These are phyloP conservation scores for Excalfactoria chinensis DNA, from an alignment of 2,113 vertebrate genomes.

Conservation along the genomic window DNA sequence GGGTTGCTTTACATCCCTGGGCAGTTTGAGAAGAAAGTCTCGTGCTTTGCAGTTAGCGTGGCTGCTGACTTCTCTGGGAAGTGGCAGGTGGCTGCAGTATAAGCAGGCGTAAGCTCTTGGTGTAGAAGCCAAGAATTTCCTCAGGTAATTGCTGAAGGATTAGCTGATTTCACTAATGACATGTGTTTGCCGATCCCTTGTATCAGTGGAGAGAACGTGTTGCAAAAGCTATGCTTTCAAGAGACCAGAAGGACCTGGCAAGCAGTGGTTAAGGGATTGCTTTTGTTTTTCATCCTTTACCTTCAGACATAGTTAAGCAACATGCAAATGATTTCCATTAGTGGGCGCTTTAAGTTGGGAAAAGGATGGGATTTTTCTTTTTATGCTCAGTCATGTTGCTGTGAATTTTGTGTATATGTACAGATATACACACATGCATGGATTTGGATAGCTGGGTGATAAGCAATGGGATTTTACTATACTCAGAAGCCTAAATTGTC, in stretches of 20 bases:
- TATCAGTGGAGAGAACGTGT: background rate
- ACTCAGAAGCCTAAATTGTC: background rate
- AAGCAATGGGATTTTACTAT: background rate
- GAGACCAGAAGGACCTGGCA: slow-evolving; percentile 6
- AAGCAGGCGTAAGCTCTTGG: slow-evolving; percentile 23
- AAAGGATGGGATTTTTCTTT: background rate
- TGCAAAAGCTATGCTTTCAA: background rate
- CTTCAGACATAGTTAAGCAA: background rate
- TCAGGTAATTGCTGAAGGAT: slow-evolving; percentile 17
- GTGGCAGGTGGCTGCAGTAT: slow-evolving; percentile 4
- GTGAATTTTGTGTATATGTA: background rate
- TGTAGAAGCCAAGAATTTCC: slow-evolving; percentile 13
- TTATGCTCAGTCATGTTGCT: background rate
- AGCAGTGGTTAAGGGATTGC: background rate
- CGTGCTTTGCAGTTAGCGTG: slow-evolving; percentile 30
- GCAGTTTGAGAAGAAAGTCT: slow-evolving; percentile 16
- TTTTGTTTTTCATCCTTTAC: slow-evolving; percentile 5
- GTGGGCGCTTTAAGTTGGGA: background rate
- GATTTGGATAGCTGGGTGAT: background rate
- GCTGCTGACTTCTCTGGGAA: background rate
- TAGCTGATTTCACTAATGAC: background rate
- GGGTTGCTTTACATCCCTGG: slow-evolving; percentile 27
- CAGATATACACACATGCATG: slow-evolving; percentile 35
- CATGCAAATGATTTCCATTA: background rate
- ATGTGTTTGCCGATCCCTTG: background rate